phyloP scores from a whole-genome alignment of 2,113 vertebrate genomes.

The Tichodroma muraria region DNA sequence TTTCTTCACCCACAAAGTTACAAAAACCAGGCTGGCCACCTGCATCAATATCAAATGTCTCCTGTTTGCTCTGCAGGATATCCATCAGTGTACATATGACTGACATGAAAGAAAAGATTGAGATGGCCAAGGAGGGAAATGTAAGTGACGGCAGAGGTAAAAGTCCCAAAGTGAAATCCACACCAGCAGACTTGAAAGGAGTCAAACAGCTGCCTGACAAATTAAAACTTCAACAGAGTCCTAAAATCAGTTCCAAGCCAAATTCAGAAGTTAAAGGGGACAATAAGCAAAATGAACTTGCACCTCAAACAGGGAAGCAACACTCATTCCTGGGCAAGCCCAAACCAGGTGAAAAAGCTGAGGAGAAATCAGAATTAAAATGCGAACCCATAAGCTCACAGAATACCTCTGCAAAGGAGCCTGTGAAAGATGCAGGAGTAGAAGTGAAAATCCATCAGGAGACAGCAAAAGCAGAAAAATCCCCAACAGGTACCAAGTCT shows the following conservation, averaged over 20 bases:
- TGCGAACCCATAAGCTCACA: background rate
- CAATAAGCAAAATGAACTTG: background rate
- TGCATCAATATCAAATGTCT: background rate
- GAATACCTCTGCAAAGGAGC: background rate
- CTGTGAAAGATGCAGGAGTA: background rate
- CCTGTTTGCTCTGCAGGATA: slow-evolving; percentile 51
- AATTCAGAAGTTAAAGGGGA: background rate
- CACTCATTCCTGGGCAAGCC: background rate
- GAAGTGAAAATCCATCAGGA: background rate
- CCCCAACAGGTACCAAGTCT: background rate
- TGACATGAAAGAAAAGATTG: slow-evolving; percentile 15
- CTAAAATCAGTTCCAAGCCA: background rate
- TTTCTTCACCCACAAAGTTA: background rate
- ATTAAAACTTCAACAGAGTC: background rate
- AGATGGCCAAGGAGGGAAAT: background rate
- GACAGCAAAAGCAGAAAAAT: background rate
- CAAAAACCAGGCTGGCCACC: background rate
- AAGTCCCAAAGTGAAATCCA: background rate
- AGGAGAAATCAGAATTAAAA: slow-evolving; percentile 1
- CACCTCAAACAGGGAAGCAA: background rate
- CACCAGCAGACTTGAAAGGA: background rate
- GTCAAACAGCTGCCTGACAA: background rate
- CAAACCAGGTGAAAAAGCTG: background rate
- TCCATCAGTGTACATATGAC: slow-evolving; percentile 33
- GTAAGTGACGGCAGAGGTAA: background rate